These are phyloP conservation scores for Mesaphorura yosii DNA, from an alignment of 1,140 invertebrate genomes.

Conservation along the genomic window DNA sequence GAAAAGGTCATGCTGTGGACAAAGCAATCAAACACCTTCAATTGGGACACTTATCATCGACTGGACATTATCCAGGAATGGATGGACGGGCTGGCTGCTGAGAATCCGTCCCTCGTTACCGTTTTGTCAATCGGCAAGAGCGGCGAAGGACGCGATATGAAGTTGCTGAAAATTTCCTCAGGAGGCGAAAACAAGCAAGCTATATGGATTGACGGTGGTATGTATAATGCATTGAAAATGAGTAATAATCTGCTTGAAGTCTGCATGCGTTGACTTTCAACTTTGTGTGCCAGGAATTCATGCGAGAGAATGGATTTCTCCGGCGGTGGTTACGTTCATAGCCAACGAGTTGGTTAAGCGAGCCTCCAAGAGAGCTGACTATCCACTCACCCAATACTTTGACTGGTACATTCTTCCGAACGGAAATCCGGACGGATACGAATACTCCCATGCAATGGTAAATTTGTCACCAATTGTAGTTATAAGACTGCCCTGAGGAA, in stretches of 20 bases:
- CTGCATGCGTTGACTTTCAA: too few relatives aligned
- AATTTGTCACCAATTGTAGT: too few relatives aligned
- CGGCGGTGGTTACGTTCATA: constrained; percentile 20
- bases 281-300: constrained; percentile 17
- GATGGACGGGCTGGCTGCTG: constrained; percentile 20
- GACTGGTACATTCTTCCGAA: constrained; percentile 25
- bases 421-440: constrained; percentile 25
- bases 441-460: constrained; percentile 19
- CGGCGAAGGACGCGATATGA: constrained; percentile 16
- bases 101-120: constrained; percentile 16
- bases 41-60: constrained; percentile 19
- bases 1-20: not conserved
- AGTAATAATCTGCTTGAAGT: too few relatives aligned
- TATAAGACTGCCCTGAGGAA: not conserved
- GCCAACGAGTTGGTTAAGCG: constrained; percentile 20
- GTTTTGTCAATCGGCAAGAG: constrained; percentile 10
- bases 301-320: constrained; percentile 24
- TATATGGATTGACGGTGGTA: constrained; percentile 25
- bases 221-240: not conserved
- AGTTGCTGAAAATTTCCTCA: constrained; percentile 19
- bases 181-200: constrained; percentile 11
- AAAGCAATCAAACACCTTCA: constrained; percentile 2
- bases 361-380: constrained; percentile 1
- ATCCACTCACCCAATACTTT: constrained; percentile 8
- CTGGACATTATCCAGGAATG: constrained; percentile 18